Base-by-base conservation (phyloP, 37 sponge, comb jelly and placozoan genomes). In the Agelas oroides region DNA sequence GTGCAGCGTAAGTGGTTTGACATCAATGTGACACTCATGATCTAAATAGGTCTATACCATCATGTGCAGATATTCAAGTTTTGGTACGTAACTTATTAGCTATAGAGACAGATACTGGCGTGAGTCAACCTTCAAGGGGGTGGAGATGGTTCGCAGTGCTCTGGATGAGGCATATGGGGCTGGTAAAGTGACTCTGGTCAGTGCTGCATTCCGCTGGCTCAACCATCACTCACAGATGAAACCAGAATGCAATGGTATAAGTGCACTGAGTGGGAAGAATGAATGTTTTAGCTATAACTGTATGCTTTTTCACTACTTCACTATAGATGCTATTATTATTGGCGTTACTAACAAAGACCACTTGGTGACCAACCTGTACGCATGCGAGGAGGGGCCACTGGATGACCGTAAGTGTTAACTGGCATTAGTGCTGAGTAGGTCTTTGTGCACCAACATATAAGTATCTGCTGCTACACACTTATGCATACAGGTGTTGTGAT, bases 31-130 rank as follows among this genome's bases (percentile, higher is more conserved):
- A n/a, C n/a, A n/a, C n/a, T n/a, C n/a, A n/a, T n/a, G n/a, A n/a
- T n/a, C n/a, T n/a, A n/a, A n/a, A n/a, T n/a, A n/a, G n/a, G n/a
- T n/a, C n/a, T n/a, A n/a, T n/a, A n/a, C n/a, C n/a, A n/a, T n/a
- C n/a, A n/a, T n/a, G n/a, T n/a, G n/a, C n/a, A n/a, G n/a, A n/a
- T n/a, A 46, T 46, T 46, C 46, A 46, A 8, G 46, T 12, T 12
- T 46, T 46, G 46, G 8, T 12, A 46, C 46, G 3, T 46, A n/a
- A 46, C 46, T 12, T 16, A 70, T 6, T 41, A 91, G 89, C 16
- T 92, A 95, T 66, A 80, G 75, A 21, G 85, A 88, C n/a, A 86
- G 95, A 30, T 95, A 72, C 73, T 95, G 95, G 95, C 37, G 87
- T 38, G 72, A 91, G 61, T 31, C 78, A 6, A 71, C 84, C 62